phyloP scores from a whole-genome alignment of 2,888 invertebrate genomes.

The Melinopterus prodromus region DNA sequence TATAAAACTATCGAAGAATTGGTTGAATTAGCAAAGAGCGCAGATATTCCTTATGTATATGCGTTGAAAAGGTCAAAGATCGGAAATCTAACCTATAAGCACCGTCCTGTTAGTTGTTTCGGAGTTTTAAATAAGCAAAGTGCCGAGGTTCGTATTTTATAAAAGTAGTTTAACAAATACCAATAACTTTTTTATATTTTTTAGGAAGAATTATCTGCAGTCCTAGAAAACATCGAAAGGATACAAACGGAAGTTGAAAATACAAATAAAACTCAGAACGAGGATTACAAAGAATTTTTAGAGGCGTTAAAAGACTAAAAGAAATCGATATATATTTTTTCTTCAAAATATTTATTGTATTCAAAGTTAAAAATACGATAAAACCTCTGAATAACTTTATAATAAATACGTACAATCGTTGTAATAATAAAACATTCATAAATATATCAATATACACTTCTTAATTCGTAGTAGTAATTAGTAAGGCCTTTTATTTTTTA shows the following conservation, averaged over 20 bases:
- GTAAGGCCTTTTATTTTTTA: background rate
- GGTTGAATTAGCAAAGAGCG: constrained; percentile 61
- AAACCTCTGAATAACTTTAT: background rate
- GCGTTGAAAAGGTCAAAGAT: constrained; percentile 66
- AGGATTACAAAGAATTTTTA: constrained; percentile 18
- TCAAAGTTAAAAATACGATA: background rate
- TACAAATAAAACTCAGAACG: background rate
- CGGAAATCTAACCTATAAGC: constrained; percentile 66
- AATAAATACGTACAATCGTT: background rate
- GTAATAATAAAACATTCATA: background rate
- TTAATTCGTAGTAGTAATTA: background rate
- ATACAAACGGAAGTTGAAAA: constrained; percentile 13
- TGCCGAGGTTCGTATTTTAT: constrained; percentile 59
- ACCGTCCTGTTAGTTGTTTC: constrained; percentile 68
- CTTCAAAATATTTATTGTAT: background rate
- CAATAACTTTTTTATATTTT: constrained; percentile 4
- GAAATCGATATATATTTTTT: background rate
- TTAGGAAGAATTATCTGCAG: constrained; percentile 23
- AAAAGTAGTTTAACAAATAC: background rate
- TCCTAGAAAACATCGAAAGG: constrained; percentile 18
- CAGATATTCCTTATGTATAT: constrained; percentile 67
- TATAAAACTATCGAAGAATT: constrained; percentile 65
- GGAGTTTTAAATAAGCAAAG: constrained; percentile 71
- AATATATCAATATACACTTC: constrained; percentile 4
- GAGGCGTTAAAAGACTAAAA: constrained; percentile 21